Percentiles rank a stretch among this genome's conserved stretches.
Conservation (phyloP, 2,888 invertebrate genomes). For the Platynereis dumerilii region DNA sequence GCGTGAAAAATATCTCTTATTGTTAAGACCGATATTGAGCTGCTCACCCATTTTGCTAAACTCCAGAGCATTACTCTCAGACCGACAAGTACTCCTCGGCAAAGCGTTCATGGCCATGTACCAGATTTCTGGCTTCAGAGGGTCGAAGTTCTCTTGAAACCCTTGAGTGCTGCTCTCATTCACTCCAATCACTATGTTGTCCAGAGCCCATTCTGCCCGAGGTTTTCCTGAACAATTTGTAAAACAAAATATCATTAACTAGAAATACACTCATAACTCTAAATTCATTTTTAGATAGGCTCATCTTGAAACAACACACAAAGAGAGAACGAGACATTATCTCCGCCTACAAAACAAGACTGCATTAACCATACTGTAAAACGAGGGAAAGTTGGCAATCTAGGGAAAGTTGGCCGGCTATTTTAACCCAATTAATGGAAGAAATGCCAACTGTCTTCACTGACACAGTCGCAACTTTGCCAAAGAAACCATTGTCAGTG, state of each 20-base stretch:
- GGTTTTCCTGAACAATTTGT: constrained; percentile 43
- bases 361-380: too few species aligned
- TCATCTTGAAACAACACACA: not conserved
- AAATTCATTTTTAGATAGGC: not conserved
- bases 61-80: constrained; percentile 58
- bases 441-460: too few species aligned
- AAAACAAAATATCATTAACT: not conserved
- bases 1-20: too few species aligned
- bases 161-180: constrained; percentile 60
- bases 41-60: constrained; percentile 52
- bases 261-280: not conserved
- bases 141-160: constrained; percentile 60
- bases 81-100: constrained; percentile 57
- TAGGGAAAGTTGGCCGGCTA: too few species aligned
- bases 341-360: too few species aligned
- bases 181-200: constrained; percentile 61
- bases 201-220: constrained; percentile 63
- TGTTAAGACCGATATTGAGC: too few species aligned
- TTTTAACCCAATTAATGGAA: too few species aligned
- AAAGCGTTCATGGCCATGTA: constrained; percentile 59
- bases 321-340: too few species aligned
- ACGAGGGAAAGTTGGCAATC: too few species aligned
- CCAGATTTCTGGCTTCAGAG: constrained; percentile 60
- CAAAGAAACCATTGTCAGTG: too few species aligned
- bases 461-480: too few species aligned